Percentiles rank a stretch among this genome's conserved stretches.
phyloP scores from a whole-genome alignment of 2,888 invertebrate genomes.

The Brenthis ino region DNA sequence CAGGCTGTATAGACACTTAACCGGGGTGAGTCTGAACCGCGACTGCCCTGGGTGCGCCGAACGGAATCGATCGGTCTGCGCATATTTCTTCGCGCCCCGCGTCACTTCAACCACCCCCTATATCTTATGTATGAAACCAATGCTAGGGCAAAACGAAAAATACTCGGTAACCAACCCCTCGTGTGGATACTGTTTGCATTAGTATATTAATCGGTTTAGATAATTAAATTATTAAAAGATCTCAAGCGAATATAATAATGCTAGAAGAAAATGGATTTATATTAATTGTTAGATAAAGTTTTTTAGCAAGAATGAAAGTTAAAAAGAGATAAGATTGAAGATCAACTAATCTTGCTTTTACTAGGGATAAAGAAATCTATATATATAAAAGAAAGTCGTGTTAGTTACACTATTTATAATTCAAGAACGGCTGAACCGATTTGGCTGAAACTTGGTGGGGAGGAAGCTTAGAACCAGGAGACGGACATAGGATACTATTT shows the following conservation, averaged over 20 bases:
- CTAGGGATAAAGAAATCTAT: conserved; percentile 1
- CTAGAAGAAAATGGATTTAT: no score
- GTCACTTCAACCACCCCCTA: conserved; percentile 63
- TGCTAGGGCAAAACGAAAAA: conserved; percentile 67
- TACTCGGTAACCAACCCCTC: conserved; percentile 45
- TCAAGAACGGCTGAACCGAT: no score
- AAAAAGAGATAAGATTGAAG: no score
- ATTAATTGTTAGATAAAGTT: no score
- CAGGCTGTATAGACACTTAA: conserved; percentile 47
- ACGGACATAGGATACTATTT: no score
- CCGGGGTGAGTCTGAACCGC: conserved; percentile 54
- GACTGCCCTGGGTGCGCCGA: conserved; percentile 70
- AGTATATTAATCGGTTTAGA: conserved; percentile 19
- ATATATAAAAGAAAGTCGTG: no score
- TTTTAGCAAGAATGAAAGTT: no score
- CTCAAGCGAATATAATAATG: no score
- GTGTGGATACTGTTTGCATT: conserved; percentile 39
- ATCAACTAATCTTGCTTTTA: no score
- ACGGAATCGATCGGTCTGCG: conserved; percentile 73
- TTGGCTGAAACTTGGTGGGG: no score
- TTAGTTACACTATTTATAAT: no score
- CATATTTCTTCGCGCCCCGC: conserved; percentile 62
- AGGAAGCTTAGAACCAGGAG: no score
- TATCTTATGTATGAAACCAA: conserved; percentile 79
- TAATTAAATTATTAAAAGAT: conserved; percentile 1